phyloP scores from a whole-genome alignment of 2,113 vertebrate species.

The Atherinomorus stipes region DNA sequence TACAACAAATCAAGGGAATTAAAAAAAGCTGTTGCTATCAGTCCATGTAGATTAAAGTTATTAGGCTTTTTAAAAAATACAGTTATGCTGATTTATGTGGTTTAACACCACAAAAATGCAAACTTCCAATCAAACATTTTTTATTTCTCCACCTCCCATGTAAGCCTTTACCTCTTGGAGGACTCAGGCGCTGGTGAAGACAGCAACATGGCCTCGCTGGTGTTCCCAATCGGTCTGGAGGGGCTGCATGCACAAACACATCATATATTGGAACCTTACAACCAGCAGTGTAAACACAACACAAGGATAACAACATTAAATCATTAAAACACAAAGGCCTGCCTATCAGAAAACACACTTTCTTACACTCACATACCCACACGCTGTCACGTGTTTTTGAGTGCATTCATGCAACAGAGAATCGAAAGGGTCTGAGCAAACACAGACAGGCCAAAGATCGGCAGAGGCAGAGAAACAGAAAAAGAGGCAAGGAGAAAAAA shows the following conservation, averaged over 20 bases:
- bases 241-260: conserved; percentile 82
- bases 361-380: conserved; percentile 33
- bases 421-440: conserved; percentile 67
- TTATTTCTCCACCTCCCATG: not conserved
- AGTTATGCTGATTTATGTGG: too few relatives aligned
- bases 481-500: conserved; percentile 11
- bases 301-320: not conserved
- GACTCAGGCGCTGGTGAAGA: conserved; percentile 86
- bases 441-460: conserved; percentile 77
- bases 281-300: conserved; percentile 19
- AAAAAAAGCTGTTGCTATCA: too few relatives aligned
- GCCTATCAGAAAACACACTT: conserved; percentile 45
- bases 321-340: conserved; percentile 24
- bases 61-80: too few relatives aligned
- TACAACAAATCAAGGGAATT: too few relatives aligned
- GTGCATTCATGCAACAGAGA: conserved; percentile 73
- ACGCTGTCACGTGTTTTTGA: conserved; percentile 54
- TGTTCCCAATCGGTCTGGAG: conserved; percentile 80
- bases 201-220: conserved; percentile 86
- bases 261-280: not conserved
- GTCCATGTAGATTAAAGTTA: too few relatives aligned
- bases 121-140: too few relatives aligned
- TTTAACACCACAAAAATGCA: too few relatives aligned
- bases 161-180: conserved; percentile 87
- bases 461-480: conserved; percentile 20